Base-by-base conservation (phyloP, 2,888 invertebrate genomes). In the Philopedon plagiatum region DNA sequence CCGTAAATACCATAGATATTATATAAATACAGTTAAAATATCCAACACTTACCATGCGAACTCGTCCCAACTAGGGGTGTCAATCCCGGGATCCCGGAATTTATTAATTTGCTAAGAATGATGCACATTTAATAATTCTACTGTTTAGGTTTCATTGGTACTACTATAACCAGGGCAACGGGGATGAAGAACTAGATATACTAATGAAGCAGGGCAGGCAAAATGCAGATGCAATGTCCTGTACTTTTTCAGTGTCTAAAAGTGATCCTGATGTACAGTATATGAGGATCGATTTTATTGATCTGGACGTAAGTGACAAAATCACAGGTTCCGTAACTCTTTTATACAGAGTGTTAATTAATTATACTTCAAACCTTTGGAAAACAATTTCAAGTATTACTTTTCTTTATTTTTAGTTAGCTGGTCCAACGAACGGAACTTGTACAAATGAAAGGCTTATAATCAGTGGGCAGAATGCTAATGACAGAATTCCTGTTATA, bases 361-460 rank as follows among this genome's bases (percentile, higher is more conserved):
- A n/a, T n/a, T n/a, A n/a, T n/a, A n/a, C n/a, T n/a, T n/a, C n/a
- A n/a, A n/a, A n/a, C n/a, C n/a, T n/a, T n/a, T n/a, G n/a, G n/a
- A n/a, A n/a, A n/a, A n/a, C n/a, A n/a, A n/a, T n/a, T n/a, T n/a
- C n/a, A n/a, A n/a, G n/a, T n/a, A n/a, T n/a, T n/a, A n/a, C n/a
- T n/a, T n/a, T n/a, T n/a, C n/a, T 9, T 19, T 44, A 19, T 49
- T 56, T 23, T 57, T 57, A 93, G 93, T 82, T 93, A 44, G 87
- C 89, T 74, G 90, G 91, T 0, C 93, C 94, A 0, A 89, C 87
- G 1, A 88, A 89, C 76, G 94, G 94, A 0, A 88, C 89, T 18
- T 94, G 94, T 77, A 84, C 89, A 39, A 87, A 89, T 29, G 94
- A 94, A 81, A 89, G 91, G 76, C 90, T 94, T 76, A 87, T 92